Percentiles rank a stretch among this genome's conserved stretches.
phyloP scores from a whole-genome alignment of 2,888 invertebrate species.

The Zele albiditarsus region DNA sequence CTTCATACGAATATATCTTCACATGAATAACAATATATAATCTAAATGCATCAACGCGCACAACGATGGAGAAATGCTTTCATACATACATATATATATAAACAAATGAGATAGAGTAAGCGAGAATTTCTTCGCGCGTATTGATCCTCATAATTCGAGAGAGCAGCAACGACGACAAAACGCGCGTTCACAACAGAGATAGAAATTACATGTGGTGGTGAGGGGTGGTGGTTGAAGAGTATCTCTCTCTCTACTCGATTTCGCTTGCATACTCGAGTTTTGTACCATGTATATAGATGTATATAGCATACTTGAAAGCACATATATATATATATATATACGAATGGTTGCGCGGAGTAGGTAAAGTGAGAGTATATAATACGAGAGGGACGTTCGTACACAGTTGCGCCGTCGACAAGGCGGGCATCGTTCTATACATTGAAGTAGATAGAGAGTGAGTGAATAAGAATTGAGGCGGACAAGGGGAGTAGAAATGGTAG shows the following conservation, averaged over 20 bases:
- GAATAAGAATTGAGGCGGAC: constrained; percentile 49
- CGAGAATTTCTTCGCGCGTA: constrained; percentile 68
- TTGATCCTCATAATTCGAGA: constrained; percentile 72
- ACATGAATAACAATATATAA: no score
- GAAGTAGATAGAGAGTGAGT: constrained; percentile 40
- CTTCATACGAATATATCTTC: no score
- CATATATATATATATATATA: background rate
- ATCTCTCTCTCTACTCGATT: constrained; percentile 17
- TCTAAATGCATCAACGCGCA: no score
- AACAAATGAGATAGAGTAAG: no score
- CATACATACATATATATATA: no score
- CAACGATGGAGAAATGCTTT: no score
- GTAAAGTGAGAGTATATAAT: constrained; percentile 20
- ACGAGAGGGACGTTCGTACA: background rate
- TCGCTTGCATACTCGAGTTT: constrained; percentile 10
- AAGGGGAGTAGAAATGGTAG: constrained; percentile 60
- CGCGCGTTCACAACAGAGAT: constrained; percentile 41
- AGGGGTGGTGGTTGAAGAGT: background rate
- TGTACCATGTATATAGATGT: no score
- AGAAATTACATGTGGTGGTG: constrained; percentile 47
- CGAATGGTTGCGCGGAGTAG: constrained; percentile 13
- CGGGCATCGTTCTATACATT: constrained; percentile 26
- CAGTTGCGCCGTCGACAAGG: background rate
- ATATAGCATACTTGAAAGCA: background rate
- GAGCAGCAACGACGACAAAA: constrained; percentile 43